A percentile compares a stretch with the other conserved stretches of the same genome.
Conservation (phyloP, 2,888 invertebrate genomes). For the Orthonevra nobilis region DNA sequence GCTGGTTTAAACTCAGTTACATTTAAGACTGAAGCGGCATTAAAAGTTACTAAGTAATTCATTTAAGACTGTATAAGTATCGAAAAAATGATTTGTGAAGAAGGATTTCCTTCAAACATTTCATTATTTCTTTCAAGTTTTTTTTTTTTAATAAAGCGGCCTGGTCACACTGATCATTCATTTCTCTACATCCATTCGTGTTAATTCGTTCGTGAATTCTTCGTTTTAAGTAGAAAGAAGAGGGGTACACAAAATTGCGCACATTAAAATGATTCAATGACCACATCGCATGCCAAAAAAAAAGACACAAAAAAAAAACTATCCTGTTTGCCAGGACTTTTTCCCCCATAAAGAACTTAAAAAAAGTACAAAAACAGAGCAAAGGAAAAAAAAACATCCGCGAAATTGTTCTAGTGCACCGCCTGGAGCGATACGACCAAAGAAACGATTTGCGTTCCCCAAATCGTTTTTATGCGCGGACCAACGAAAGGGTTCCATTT, state of each 20-base stretch:
- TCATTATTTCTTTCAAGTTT: no score
- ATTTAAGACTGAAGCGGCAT: no score
- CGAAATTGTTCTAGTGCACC: slow-evolving; percentile 30
- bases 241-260: slow-evolving; percentile 12
- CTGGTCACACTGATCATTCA: no score
- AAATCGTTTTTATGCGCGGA: background rate
- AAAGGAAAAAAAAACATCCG: background rate
- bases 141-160: no score
- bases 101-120: no score
- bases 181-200: background rate
- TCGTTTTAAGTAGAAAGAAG: background rate
- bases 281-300: slow-evolving; percentile 47
- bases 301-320: background rate
- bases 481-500: no score
- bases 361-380: no score
- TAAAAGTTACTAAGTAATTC: no score
- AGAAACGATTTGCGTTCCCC: slow-evolving; percentile 37
- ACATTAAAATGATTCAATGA: slow-evolving; percentile 63
- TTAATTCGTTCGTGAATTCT: background rate
- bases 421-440: slow-evolving; percentile 30
- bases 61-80: no score
- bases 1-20: no score
- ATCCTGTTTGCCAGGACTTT: slow-evolving; percentile 26
- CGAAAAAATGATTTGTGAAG: no score
- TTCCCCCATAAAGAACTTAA: background rate